Evolutionary conservation across 2,888 invertebrate species (phyloP), one percentile per base, ranked within the genome.

Genomic region (Carterocephalus palaemon): DNA sequence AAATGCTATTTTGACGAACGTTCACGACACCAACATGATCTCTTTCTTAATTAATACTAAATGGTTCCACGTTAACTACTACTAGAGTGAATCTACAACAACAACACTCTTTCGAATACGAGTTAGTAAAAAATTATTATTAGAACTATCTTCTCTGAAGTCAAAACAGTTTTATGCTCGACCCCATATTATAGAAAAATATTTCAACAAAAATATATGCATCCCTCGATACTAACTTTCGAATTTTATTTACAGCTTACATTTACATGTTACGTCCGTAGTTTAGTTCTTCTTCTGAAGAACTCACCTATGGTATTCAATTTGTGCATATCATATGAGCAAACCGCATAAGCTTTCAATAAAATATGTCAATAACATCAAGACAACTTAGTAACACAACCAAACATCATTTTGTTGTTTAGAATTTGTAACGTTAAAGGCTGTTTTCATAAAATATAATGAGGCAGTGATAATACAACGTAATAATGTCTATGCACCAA

Each of bases 181-280:
- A 15, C 59, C 57, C 59, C 48, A 57, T 54, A 49, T 56, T 64
- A 66, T 82, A 83, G 73, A 83, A 83, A 83, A 82, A 82, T 82
- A 82, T 67, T 67, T 71, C 56, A 66, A 75, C 70, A 79, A 82
- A 83, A 82, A 82, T 83, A 83, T 80, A 63, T 68, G 58, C 61
- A 60, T 56, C 60, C 45, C 77, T 83, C 79, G 81, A 75, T 81
- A 83, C 78, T 81, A 67, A 70, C 66, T 60, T 60, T 62, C 58
- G n/a, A 63, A 53, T 51, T 59, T 62, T 76, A 81, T 81, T 66
- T 82, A 82, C 78, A 80, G 42, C 37, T 47, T 37, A 54, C 77
- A 79, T 75, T 65, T 81, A 79, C 77, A 77, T 4, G 20, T 20
- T 28, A 34, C 19, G n/a, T 26, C 22, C 19, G 1, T 9, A 7